Conservation (phyloP, 30 jellyfish, hydroid and myxozoan genomes). For the Catostylus mosaicus region DNA sequence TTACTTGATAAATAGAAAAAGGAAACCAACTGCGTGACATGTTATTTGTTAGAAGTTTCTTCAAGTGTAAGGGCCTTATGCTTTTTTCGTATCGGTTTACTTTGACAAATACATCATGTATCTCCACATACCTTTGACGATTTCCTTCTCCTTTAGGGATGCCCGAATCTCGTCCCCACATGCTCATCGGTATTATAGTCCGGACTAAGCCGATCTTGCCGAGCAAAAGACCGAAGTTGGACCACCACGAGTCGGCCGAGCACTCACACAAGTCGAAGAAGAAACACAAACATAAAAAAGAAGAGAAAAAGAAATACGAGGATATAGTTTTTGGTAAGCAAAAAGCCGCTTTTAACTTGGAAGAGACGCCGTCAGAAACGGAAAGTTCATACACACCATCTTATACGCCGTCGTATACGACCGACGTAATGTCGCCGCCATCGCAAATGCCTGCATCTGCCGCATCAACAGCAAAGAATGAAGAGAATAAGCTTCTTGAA, state of each 20-base stretch:
- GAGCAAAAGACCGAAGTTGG: slow-evolving; percentile 42
- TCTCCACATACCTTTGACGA: neutral
- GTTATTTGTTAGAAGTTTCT: too few relatives aligned
- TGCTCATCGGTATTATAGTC: slow-evolving; percentile 89
- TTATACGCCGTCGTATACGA: slow-evolving; percentile 56
- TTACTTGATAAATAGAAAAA: too few relatives aligned
- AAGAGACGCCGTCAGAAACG: slow-evolving; percentile 45
- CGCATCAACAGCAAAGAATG: slow-evolving; percentile 17
- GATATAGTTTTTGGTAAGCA: slow-evolving; percentile 64
- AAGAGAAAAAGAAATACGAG: slow-evolving; percentile 43
- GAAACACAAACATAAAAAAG: slow-evolving; percentile 36
- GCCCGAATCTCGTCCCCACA: slow-evolving; percentile 98
- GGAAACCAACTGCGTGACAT: too few relatives aligned
- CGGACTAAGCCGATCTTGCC: slow-evolving; percentile 51
- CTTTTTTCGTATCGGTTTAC: too few relatives aligned
- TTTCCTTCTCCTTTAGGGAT: slow-evolving; percentile 52
- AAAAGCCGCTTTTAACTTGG: neutral
- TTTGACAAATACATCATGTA: too few relatives aligned
- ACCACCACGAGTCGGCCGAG: slow-evolving; percentile 54
- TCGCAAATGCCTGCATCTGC: slow-evolving; percentile 21
- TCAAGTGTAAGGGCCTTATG: too few relatives aligned
- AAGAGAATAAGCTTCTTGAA: slow-evolving; percentile 37
- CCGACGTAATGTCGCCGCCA: slow-evolving; percentile 55
- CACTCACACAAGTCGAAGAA: slow-evolving; percentile 48
- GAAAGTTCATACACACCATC: slow-evolving; percentile 43